A percentile compares a stretch with the other conserved stretches of the same genome.
Conservation (phyloP, 2,797 vertebrate species). For the Acipenser oxyrinchus region DNA sequence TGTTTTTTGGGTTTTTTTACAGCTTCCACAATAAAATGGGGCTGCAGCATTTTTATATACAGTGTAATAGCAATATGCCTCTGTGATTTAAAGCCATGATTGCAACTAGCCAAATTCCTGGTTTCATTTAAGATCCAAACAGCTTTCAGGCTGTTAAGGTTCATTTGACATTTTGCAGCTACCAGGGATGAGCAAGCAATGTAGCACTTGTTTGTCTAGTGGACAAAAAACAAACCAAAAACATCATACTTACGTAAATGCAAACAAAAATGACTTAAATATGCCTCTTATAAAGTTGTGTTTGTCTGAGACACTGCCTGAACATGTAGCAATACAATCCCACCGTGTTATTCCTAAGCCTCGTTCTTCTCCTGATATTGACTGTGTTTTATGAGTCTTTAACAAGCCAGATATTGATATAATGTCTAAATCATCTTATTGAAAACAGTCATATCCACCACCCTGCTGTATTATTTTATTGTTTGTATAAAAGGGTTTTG, state of each 20-base stretch:
- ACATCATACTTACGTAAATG: neutral
- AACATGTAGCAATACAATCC: neutral
- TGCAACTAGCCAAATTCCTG: too few species aligned
- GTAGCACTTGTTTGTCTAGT: neutral
- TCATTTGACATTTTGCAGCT: too few species aligned
- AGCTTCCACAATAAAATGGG: too few species aligned
- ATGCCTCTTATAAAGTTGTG: neutral
- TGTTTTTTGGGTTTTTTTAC: too few species aligned
- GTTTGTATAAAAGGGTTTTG: constrained; percentile 51
- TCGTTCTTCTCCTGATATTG: constrained; percentile 32
- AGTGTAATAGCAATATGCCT: too few species aligned
- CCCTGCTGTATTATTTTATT: constrained; percentile 29
- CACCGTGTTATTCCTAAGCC: neutral
- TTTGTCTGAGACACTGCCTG: neutral
- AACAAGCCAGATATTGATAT: constrained; percentile 37
- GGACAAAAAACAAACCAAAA: neutral
- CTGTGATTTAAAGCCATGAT: too few species aligned
- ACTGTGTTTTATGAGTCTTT: constrained; percentile 34
- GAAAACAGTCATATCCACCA: neutral
- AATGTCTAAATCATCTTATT: neutral
- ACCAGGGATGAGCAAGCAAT: neutral
- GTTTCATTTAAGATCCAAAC: too few species aligned
- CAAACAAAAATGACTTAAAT: neutral
- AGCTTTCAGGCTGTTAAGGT: too few species aligned
- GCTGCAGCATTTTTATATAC: too few species aligned